These are phyloP conservation scores for Crotalus horridus DNA, from an alignment of 2,113 vertebrate genomes.

Conservation along the genomic window DNA sequence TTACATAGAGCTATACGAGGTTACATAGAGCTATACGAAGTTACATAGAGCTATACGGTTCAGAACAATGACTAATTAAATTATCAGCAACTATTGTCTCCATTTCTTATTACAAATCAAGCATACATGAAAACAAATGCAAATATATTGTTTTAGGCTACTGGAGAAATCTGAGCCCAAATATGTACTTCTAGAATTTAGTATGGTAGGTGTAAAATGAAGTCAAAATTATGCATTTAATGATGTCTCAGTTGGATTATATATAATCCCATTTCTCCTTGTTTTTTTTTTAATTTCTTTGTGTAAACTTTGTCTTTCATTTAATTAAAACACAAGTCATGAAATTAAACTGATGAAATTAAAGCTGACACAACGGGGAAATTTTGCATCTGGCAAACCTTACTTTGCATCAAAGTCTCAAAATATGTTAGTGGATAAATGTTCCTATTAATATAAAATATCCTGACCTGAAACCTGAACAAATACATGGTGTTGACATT, in stretches of 20 bases:
- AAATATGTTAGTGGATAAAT: background rate
- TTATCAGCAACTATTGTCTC: fast-evolving
- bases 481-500: background rate
- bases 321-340: constrained; percentile 52
- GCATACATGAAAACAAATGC: background rate
- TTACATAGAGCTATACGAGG: too few species aligned
- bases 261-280: constrained; percentile 51
- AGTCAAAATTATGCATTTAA: constrained; percentile 59
- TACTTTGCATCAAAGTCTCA: constrained; percentile 20
- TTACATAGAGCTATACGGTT: too few species aligned
- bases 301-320: constrained; percentile 23
- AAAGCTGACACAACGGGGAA: background rate
- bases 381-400: constrained; percentile 29
- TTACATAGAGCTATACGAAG: too few species aligned
- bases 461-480: background rate
- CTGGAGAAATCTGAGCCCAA: constrained; percentile 21
- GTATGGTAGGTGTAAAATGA: constrained; percentile 36
- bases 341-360: constrained; percentile 32
- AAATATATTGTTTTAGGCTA: background rate
- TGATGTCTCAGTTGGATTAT: constrained; percentile 50
- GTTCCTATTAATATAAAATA: constrained; percentile 22
- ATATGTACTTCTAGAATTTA: constrained; percentile 31
- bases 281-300: constrained; percentile 27
- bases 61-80: background rate
- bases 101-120: background rate